Base-by-base conservation (phyloP, 2,797 vertebrate genomes). In the Tenualosa thibaudeaui region DNA sequence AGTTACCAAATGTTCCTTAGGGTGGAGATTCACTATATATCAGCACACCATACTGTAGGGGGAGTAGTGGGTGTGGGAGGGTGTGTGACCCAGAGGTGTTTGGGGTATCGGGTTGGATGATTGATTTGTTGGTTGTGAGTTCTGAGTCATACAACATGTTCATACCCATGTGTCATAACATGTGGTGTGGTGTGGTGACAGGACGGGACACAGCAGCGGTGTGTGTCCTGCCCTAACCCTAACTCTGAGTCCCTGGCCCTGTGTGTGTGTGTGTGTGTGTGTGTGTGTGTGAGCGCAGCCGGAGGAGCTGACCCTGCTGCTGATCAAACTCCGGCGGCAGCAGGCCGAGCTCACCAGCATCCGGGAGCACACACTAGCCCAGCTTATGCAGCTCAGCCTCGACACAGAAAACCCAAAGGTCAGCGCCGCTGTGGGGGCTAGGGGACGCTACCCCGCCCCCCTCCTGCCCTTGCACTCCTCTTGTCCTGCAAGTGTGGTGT, bases 281-380 rank as follows among this genome's bases (percentile, higher is more conserved):
- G 65, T 24, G 26, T 71, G 26, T 71, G 31, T 37, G 68, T 31
- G 62, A 8, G 26, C 89, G 91, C 96, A 99, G 98, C 97, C 98
- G 31, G 98, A 99, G 96, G 98, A 99, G 95, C 95, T 99, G 91
- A 99, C 98, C 10, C 96, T 99, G 93, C 94, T 99, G 94, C 96
- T 99, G 37, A 99, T 99, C 96, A 97, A 99, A 94, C 97, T 99
- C 93, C 96, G 98, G 86, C 96, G 98, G 93, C 98, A 99, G 94
- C 98, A 99, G 94, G 97, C 98, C 0, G 98, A 99, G 93, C 96
- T 99, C 94, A 97, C 93, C 94, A 98, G 96, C 92, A 93, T 98
- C 92, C 96, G 97, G 93, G 97, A 99, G 88, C 97, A 98, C 89
- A 98, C 97, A 40, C 91, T 98, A 91, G 93, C 97, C 84, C 98